Evolutionary conservation across 2,113 vertebrate genomes (phyloP).

Genomic region (Xiphophorus hellerii): DNA sequence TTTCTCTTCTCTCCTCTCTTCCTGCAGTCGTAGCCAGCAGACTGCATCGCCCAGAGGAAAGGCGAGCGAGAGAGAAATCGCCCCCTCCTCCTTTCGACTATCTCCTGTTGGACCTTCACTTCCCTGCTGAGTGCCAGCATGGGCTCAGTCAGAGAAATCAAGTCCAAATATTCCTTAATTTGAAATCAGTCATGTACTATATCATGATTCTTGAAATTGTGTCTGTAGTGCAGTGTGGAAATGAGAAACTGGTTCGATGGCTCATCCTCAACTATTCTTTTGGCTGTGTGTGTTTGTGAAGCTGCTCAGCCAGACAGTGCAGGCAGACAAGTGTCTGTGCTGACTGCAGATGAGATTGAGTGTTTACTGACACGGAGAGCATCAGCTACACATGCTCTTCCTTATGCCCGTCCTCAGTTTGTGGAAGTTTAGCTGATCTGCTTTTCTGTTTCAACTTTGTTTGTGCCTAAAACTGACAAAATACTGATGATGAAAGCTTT

Average conservation of each 20-base stretch:
- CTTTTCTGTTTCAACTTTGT: constrained; percentile 11
- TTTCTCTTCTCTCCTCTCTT: constrained; percentile 26
- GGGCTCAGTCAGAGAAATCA: constrained; percentile 19
- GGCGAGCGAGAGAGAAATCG: constrained; percentile 32
- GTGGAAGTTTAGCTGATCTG: constrained; percentile 31
- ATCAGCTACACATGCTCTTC: constrained; percentile 67
- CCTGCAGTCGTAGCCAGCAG: constrained; percentile 57
- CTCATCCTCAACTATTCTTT: constrained; percentile 40
- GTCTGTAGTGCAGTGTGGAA: constrained; percentile 42
- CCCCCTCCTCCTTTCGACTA: constrained; percentile 22
- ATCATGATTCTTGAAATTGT: constrained; percentile 16
- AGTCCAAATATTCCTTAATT: constrained; percentile 42
- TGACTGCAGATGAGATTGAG: constrained; percentile 83
- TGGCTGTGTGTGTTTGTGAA: constrained; percentile 44
- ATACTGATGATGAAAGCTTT: constrained; percentile 15
- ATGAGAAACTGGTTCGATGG: constrained; percentile 47
- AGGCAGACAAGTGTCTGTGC: constrained; percentile 80
- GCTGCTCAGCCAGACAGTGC: constrained; percentile 77
- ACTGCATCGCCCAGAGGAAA: constrained; percentile 60
- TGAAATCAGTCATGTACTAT: constrained; percentile 29
- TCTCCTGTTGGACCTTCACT: constrained; percentile 12
- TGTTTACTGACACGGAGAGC: constrained; percentile 80
- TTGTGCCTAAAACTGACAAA: constrained; percentile 20
- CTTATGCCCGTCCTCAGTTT: constrained; percentile 48
- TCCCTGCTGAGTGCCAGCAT: constrained; percentile 22